Base-by-base conservation (phyloP, 2,113 vertebrate species). In the Junco hyemalis region DNA sequence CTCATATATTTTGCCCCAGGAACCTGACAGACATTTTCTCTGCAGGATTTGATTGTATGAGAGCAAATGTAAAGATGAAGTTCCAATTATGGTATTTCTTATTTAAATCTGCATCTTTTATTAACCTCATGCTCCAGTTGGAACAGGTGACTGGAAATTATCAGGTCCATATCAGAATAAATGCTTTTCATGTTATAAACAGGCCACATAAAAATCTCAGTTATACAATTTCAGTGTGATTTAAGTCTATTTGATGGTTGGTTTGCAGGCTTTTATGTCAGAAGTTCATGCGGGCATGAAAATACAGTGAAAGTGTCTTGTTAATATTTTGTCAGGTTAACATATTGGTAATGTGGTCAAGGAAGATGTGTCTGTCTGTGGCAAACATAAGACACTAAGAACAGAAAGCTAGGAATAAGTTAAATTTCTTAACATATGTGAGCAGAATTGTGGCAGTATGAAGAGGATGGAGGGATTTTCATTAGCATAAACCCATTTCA, bases 391-490 rank as follows among this genome's bases (percentile, higher is more conserved):
- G 23, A 23, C 10, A 21, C 60, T 47, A 83, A 44, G 26, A 42
- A 38, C 24, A 57, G 45, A 90, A 82, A 86, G 42, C 76, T 51
- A 24, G 25, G 31, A 57, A 4, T 84, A 51, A 80, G 50, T 50
- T 73, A 33, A 77, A 78, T 95, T 91, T 91, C 89, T 45, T 87
- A 87, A 79, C 94, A 81, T 88, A 89, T 72, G 86, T 78, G 48
- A 50, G 24, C 60, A 63, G 66, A 35, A 59, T 88, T 59, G 23
- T 42, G 56, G 50, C 81, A 80, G 40, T 63, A 66, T 64, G 85
- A 50, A 66, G 47, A 77, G 51, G 42, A 93, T 92, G 54, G 81
- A 73, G 88, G 78, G 90, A 83, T 95, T 95, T 97, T 94, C 80
- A 83, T 95, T 90, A 95, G 29, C 66, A 26, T 96, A 92, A 93